Evolutionary conservation across 2,113 vertebrate genomes (phyloP).

Genomic region (Eudorcas thomsonii): DNA sequence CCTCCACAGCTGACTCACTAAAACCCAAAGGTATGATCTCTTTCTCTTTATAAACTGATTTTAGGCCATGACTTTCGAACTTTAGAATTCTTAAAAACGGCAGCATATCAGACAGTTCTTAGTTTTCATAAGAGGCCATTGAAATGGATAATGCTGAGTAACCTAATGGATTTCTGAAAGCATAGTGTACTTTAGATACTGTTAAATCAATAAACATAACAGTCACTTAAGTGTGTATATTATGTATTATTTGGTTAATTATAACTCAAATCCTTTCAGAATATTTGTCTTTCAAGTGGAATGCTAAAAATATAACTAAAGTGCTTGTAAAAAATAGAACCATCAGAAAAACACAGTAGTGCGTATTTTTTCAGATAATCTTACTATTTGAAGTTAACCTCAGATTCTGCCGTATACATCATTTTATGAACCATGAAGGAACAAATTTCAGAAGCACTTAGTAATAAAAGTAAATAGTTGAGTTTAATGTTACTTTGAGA

Average conservation of each 20-base stretch:
- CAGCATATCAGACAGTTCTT: neutral
- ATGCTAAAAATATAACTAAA: conserved; percentile 56
- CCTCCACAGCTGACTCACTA: conserved; percentile 22
- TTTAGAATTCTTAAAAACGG: conserved; percentile 35
- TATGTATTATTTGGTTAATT: conserved; percentile 69
- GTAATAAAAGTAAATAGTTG: conserved; percentile 39
- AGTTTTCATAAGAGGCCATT: conserved; percentile 57
- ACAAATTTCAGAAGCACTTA: conserved; percentile 47
- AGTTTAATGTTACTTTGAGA: neutral
- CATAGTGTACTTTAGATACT: conserved; percentile 63
- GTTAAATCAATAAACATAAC: conserved; percentile 81
- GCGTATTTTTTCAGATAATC: neutral
- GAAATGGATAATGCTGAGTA: conserved; percentile 81
- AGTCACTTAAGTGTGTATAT: conserved; percentile 79
- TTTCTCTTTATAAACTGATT: conserved; percentile 48
- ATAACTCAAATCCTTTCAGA: conserved; percentile 36
- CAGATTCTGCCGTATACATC: neutral
- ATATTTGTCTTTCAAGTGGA: conserved; percentile 49
- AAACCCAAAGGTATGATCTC: conserved; percentile 48
- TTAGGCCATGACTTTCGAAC: conserved; percentile 62
- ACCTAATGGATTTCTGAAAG: conserved; percentile 82
- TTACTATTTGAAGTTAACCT: conserved; percentile 31
- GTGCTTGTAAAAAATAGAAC: conserved; percentile 51
- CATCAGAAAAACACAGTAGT: neutral
- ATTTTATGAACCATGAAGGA: conserved; percentile 46